These are phyloP conservation scores for Ciona savignyi DNA, from an alignment of 23 tunicate species.

Conservation along the genomic window DNA sequence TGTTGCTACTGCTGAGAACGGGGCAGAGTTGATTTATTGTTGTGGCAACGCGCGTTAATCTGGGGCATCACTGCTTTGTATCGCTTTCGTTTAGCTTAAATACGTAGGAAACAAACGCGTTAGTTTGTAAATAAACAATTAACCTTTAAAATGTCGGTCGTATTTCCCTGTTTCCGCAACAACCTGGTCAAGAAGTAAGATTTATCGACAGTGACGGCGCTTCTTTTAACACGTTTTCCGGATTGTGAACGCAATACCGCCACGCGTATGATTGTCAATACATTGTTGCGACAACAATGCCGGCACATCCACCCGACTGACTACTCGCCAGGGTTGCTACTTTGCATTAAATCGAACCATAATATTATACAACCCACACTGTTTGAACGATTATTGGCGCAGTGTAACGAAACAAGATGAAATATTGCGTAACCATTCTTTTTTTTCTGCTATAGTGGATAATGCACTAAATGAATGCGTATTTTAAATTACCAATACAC, in stretches of 20 bases:
- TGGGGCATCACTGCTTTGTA: not conserved
- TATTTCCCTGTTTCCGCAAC: not conserved
- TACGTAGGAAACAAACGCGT: not conserved
- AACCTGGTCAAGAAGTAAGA: not conserved
- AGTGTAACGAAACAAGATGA: too few species aligned
- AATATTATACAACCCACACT: too few species aligned
- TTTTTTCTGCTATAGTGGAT: too few species aligned
- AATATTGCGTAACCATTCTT: too few species aligned
- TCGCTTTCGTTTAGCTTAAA: not conserved
- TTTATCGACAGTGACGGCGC: not conserved
- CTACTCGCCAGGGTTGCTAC: too few species aligned
- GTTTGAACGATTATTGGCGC: too few species aligned
- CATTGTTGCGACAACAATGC: not conserved
- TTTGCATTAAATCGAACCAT: too few species aligned
- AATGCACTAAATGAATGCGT: too few species aligned
- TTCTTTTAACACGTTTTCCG: not conserved
- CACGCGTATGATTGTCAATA: conserved; percentile 1
- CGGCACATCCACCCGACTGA: not conserved
- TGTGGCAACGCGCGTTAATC: not conserved
- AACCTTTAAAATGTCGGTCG: not conserved
- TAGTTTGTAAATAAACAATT: not conserved
- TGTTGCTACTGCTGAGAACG: not conserved
- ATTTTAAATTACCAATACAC: too few species aligned
- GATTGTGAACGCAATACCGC: not conserved
- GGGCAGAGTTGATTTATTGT: not conserved